Conservation (phyloP, 2,113 vertebrate species). For the Odobenus rosmarus region DNA sequence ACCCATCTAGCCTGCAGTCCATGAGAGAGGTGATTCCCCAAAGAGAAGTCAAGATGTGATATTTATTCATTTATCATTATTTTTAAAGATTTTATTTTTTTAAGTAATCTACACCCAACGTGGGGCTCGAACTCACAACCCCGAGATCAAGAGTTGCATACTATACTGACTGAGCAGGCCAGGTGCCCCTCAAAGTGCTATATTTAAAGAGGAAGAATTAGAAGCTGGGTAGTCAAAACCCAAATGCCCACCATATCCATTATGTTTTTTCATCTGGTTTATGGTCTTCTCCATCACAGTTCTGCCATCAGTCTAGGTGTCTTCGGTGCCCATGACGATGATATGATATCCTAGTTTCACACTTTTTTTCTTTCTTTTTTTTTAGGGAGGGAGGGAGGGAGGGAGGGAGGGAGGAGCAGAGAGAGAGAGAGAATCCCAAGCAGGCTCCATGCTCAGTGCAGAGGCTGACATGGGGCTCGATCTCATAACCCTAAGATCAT, state of each 20-base stretch:
- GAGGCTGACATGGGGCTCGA: background rate
- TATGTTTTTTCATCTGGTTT: background rate
- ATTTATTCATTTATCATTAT: no score
- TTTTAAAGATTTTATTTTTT: background rate
- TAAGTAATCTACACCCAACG: background rate
- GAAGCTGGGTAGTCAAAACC: background rate
- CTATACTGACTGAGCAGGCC: background rate
- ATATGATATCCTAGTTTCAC: background rate
- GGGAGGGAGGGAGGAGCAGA: no score
- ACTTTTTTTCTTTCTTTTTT: background rate
- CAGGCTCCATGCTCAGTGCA: background rate
- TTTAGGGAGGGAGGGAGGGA: background rate
- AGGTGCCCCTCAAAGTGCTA: background rate
- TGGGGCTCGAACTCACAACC: background rate
- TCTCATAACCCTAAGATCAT: background rate
- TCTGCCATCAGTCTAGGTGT: background rate
- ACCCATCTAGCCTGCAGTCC: no score
- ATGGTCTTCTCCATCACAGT: background rate
- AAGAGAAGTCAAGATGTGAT: no score
- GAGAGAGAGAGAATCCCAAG: background rate
- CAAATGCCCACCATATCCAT: background rate
- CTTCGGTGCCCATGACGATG: background rate
- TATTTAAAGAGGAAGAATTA: background rate
- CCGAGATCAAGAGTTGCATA: background rate
- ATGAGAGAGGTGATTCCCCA: no score